Base-by-base conservation (phyloP, 2,888 invertebrate genomes). In the Drosophila histrio region DNA sequence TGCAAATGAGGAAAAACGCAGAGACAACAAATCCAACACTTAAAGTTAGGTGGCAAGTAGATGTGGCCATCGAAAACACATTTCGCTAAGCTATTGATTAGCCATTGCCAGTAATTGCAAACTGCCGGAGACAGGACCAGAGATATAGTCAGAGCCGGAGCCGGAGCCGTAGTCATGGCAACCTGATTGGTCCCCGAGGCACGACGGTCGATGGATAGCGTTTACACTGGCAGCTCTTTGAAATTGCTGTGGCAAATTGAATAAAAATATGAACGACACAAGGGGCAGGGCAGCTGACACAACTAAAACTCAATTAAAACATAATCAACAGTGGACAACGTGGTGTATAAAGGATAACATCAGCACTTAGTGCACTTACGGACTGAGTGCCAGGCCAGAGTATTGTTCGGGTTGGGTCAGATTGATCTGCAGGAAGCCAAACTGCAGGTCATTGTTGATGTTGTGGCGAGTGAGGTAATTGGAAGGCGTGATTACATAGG, bases 381-480 rank as follows among this genome's bases (percentile, higher is more conserved):
- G 96, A 50, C 96, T 94, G 77, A 95, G 93, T 3, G 93, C 89
- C 44, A 95, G 92, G 34, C 94, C 94, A 44, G 94, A 94, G 80
- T 94, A 94, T 43, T 94, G 93, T 63, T 93, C 93, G 1, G 97
- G 96, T 44, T 96, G 95, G 0, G 97, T 97, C 66, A 98, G 92
- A 91, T 97, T 97, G 61, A 98, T 96, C 91, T 96, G 96, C 49
- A 97, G 92, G 85, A 97, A 97, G 36, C 97, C 98, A 89, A 97
- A 97, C 89, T 95, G 95, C 92, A 97, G 94, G 79, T 97, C 96
- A 49, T 94, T 94, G 89, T 94, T 93, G 28, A 93, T 92, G 81
- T 97, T 96, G 64, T 96, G 94, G 19, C 95, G 93, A 47, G 94
- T 94, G 26, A 95, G 93, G 88, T 94, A 97, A 79, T 95, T 94